These are phyloP conservation scores for Plebejus anna DNA, from an alignment of 2,888 invertebrate species.

Conservation along the genomic window DNA sequence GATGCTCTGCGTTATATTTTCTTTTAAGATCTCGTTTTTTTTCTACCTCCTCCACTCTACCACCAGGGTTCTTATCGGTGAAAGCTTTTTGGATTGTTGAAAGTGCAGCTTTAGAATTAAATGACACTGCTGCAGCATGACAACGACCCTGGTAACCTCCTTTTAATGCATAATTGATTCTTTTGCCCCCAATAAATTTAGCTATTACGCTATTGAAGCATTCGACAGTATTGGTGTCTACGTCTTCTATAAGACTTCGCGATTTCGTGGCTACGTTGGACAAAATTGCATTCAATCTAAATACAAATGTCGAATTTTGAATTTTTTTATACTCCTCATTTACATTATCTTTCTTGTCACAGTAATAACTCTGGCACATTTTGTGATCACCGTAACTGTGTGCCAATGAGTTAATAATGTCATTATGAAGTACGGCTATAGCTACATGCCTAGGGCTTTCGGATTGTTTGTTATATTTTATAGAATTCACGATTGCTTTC, in stretches of 20 bases:
- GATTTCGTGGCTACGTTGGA: constrained; percentile 30
- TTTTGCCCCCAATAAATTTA: constrained; percentile 38
- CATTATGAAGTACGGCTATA: not conserved
- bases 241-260: constrained; percentile 34
- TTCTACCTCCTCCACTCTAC: not conserved
- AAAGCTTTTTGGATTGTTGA: not conserved
- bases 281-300: constrained; percentile 30
- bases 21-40: not conserved
- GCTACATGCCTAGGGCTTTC: too few species aligned
- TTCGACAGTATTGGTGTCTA: constrained; percentile 34
- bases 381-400: constrained; percentile 10
- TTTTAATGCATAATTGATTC: constrained; percentile 35
- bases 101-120: not conserved
- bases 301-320: constrained; percentile 31
- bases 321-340: constrained; percentile 6
- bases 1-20: not conserved
- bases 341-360: not conserved
- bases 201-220: constrained; percentile 36
- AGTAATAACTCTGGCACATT: constrained; percentile 21
- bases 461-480: too few species aligned
- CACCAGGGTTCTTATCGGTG: not conserved
- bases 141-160: constrained; percentile 33
- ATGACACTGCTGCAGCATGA: constrained; percentile 33
- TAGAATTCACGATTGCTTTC: too few species aligned
- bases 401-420: constrained; percentile 9